Percentiles rank a stretch among this genome's conserved stretches.
Conservation (phyloP, 2,888 invertebrate genomes). For the Tryphoninae sp. region DNA sequence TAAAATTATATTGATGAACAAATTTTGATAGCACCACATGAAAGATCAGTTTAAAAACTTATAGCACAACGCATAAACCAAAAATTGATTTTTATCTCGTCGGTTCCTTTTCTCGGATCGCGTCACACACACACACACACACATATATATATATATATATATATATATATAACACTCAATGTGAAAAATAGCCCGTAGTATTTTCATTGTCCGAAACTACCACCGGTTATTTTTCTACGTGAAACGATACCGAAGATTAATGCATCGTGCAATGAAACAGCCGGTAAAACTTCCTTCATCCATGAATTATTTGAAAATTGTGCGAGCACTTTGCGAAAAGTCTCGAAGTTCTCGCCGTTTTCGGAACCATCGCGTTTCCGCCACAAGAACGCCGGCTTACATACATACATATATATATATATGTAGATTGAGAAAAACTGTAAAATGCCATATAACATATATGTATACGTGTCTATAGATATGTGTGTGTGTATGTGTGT, state of each 20-base stretch:
- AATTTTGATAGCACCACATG: too few relatives aligned
- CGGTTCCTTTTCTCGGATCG: too few relatives aligned
- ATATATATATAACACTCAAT: not conserved
- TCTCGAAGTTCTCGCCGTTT: conserved; percentile 8
- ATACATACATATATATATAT: not conserved
- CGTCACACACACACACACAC: too few relatives aligned
- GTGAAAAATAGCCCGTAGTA: not conserved
- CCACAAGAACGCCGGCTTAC: conserved; percentile 25
- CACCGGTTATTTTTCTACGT: not conserved
- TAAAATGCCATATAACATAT: not conserved
- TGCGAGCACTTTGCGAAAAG: conserved; percentile 4
- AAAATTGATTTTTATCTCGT: too few relatives aligned
- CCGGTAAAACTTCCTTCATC: conserved; percentile 28
- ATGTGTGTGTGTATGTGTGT: not conserved
- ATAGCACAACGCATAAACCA: too few relatives aligned
- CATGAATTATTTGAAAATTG: conserved; percentile 59
- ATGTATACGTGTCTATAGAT: not conserved
- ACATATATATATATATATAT: too few relatives aligned
- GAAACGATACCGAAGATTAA: not conserved
- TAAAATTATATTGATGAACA: too few relatives aligned
- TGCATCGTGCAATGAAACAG: conserved; percentile 16
- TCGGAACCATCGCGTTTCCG: conserved; percentile 27
- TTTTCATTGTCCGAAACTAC: not conserved
- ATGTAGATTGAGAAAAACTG: not conserved
- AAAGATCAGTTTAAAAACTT: too few relatives aligned